phyloP scores from a whole-genome alignment of 2,113 vertebrate species.

The Girardinichthys multiradiatus region DNA sequence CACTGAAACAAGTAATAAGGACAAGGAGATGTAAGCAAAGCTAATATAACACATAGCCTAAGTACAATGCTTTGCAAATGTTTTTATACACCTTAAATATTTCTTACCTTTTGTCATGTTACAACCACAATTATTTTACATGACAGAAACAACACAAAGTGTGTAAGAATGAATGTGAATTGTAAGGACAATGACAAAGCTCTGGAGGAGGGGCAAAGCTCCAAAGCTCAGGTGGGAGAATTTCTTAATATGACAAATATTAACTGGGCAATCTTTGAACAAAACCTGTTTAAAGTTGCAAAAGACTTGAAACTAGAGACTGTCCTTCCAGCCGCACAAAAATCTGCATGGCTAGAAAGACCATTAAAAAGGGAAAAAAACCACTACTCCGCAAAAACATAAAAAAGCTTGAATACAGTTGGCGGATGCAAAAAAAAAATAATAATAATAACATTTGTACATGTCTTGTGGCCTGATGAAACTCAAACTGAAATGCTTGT shows the following conservation, averaged over 20 bases:
- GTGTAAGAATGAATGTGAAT: not conserved
- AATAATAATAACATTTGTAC: too few relatives aligned
- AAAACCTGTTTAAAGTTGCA: too few relatives aligned
- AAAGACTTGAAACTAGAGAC: too few relatives aligned
- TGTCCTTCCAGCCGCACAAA: too few relatives aligned
- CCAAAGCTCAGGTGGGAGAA: too few relatives aligned
- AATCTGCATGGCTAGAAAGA: too few relatives aligned
- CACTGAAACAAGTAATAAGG: slow-evolving; percentile 37
- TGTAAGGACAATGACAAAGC: not conserved
- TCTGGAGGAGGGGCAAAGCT: not conserved
- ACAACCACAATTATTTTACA: not conserved
- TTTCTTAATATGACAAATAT: too few relatives aligned
- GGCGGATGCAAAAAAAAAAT: too few relatives aligned
- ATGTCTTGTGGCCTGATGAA: too few relatives aligned
- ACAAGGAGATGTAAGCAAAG: slow-evolving; percentile 33
- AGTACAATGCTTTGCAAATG: not conserved
- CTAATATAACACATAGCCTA: slow-evolving; percentile 29
- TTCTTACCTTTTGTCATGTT: not conserved
- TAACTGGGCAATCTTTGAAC: too few relatives aligned
- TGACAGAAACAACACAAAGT: not conserved
- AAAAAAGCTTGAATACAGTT: not conserved
- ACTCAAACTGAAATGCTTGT: too few relatives aligned
- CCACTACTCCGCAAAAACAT: not conserved
- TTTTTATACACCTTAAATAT: not conserved
- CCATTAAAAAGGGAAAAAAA: not conserved